phyloP scores from a whole-genome alignment of 2,888 invertebrate species.

The Andricus quercusramuli region DNA sequence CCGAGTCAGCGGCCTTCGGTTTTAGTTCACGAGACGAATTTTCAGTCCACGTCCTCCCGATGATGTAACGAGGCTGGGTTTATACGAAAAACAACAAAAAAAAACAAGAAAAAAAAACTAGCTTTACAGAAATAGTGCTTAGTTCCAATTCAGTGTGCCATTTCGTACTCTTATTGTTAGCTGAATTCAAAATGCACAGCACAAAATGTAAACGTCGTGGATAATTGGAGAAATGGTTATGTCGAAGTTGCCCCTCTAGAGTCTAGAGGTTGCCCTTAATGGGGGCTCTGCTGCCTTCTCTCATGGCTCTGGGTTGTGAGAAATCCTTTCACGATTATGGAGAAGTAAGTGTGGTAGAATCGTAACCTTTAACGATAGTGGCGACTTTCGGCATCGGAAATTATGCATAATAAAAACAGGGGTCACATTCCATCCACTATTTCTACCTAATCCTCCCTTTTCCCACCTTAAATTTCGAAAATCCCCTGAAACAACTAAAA shows the following conservation, averaged over 20 bases:
- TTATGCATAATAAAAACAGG: not conserved
- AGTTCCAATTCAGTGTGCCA: not conserved
- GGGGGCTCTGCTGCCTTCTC: not conserved
- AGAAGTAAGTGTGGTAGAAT: not conserved
- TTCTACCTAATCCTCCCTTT: too few species aligned
- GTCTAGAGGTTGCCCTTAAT: not conserved
- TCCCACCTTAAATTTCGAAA: too few species aligned
- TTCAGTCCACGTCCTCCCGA: not conserved
- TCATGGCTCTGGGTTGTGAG: not conserved
- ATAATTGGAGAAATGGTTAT: slow-evolving; percentile 2
- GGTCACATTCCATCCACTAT: too few species aligned
- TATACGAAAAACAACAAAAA: not conserved
- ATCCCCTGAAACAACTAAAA: too few species aligned
- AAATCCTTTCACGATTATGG: not conserved
- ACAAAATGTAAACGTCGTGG: slow-evolving; percentile 1
- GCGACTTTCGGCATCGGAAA: not conserved
- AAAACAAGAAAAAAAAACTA: not conserved
- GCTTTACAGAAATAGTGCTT: not conserved
- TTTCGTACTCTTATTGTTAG: not conserved
- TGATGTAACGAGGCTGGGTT: not conserved
- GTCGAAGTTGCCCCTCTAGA: slow-evolving; percentile 1
- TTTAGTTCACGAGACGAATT: not conserved
- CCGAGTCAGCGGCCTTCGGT: not conserved
- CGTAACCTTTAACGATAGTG: not conserved
- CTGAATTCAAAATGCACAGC: not conserved